Evolutionary conservation across 2,888 invertebrate species (phyloP), one percentile per base, ranked within the genome.

Genomic region (Spilarctia lutea): DNA sequence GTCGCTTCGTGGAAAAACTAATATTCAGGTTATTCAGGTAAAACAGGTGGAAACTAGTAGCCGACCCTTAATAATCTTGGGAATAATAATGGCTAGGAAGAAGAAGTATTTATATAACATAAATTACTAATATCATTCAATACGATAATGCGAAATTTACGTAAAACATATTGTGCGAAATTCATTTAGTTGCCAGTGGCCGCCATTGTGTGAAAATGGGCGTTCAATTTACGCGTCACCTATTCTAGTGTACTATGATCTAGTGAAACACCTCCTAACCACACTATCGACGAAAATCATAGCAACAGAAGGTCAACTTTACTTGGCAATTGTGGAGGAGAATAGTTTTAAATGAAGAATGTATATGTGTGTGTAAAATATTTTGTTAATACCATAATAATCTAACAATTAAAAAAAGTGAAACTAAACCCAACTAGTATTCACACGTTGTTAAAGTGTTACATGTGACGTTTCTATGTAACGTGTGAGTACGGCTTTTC

Each of bases 151-250:
- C 10, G 35, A 69, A 56, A 70, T 68, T 65, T 68, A 48, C 35
- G 11, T 52, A 30, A 52, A 65, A 69, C 24, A 39, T 35, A 69
- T 70, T 63, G 45, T 27, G 56, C 8, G 56, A 77, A 84, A 82
- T 84, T 78, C 72, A 83, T 81, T 75, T 78, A 79, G 79, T 83
- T 79, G 81, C 71, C 69, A 68, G 72, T 71, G 67, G 33, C 75
- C 68, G 75, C 77, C 75, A 82, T 84, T 84, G 83, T 82, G 79
- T 76, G 83, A 78, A 84, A 81, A 83, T 79, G 77, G 83, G 20
- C 68, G 79, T 76, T 81, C 79, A 83, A 84, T 84, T 83, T 83
- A 84, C 81, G 85, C 83, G 85, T 84, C 84, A 82, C 84, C 79
- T 81, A 83, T 83, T 82, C 83, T 75, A 79, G 84, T 79, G 81